Base-by-base conservation (phyloP, 2,888 invertebrate species). In the Synanthedon andrenaeformis region DNA sequence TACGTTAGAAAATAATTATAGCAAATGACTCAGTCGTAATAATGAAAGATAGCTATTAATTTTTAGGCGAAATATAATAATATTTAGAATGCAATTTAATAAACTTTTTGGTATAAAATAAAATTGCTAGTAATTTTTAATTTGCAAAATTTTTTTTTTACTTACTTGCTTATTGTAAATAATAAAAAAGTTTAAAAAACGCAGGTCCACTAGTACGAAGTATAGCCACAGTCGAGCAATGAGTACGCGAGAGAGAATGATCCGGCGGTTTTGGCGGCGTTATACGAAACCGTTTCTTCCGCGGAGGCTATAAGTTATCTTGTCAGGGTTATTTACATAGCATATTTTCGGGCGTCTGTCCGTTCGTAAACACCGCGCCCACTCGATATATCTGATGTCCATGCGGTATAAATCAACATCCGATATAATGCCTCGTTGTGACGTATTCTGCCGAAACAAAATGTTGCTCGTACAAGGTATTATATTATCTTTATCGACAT, bases 301-400 rank as follows among this genome's bases (percentile, higher is more conserved):
- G 5, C 10, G 51, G 56, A 53, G 52, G 54, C 64, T 53, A 67
- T 72, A 62, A 58, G 62, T 69, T 62, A 62, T 52, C 42, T 52
- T 54, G 54, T 52, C 53, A 53, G 52, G 60, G 63, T 60, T 70
- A 70, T 76, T 76, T 72, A 76, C 75, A 72, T 65, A 62, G 65
- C 70, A 73, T 74, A 72, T 72, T 69, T 69, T 59, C 57, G 57
- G 51, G 59, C 58, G 56, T 56, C 58, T 55, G 57, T 59, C 62
- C 55, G 55, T 61, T 54, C 63, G 60, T 63, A 66, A 14, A 19
- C 58, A 65, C 63, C 62, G 61, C 59, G 64, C 66, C 51, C 51
- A 51, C 42, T 53, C 53, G 51, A 59, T 61, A 63, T 63, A 57
- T 61, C 62, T 59, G 63, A 61, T 61, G 58, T 61, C 63, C 61